Base-by-base conservation (phyloP, 2,797 vertebrate genomes). In the Syncerus caffer region DNA sequence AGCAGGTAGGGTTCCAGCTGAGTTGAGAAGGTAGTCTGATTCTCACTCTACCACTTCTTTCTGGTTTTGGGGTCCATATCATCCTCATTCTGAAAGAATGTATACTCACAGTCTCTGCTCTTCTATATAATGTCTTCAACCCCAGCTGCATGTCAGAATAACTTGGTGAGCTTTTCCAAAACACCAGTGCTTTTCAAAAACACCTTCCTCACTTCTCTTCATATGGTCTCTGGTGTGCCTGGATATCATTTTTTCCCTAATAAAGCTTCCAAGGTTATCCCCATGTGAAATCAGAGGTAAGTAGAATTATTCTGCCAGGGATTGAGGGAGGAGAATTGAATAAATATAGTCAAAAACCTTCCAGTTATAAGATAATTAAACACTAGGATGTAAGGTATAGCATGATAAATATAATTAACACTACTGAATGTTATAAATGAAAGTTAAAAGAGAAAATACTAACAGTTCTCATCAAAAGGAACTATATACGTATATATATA, bases 101-200 rank as follows among this genome's bases (percentile, higher is more conserved):
- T 5, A 2, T 3, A 7, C 51, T 1, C 9, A 34, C 1, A 0
- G 1, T 27, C 29, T 38, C 13, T n/a, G 8, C 1, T 3, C 3
- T 53, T 57, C 27, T 31, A 6, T 23, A 19, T 19, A 11, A 58
- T 21, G 23, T 15, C 31, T 2, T 50, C 55, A 11, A n/a, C 10
- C 50, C 34, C 14, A 23, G 74, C 17, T 50, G 34, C 25, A 27
- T 0, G 17, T 55, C 0, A 0, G 3, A 23, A 13, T 4, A 16
- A 14, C 8, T 29, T 45, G 8, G 21, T 71, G 51, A 51, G 21
- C 34, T 83, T 57, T 15, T 42, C 14, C 5, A 34, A 60, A n/a
- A n/a, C 27, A 51, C 25, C 31, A 15, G 4, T 21, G 55, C 25
- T 31, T 55, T 62, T 53, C 7, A n/a, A 76, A 71, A 51, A 55